Evolutionary conservation across 2,888 invertebrate species (phyloP).

Genomic region (Coenonympha arcania): DNA sequence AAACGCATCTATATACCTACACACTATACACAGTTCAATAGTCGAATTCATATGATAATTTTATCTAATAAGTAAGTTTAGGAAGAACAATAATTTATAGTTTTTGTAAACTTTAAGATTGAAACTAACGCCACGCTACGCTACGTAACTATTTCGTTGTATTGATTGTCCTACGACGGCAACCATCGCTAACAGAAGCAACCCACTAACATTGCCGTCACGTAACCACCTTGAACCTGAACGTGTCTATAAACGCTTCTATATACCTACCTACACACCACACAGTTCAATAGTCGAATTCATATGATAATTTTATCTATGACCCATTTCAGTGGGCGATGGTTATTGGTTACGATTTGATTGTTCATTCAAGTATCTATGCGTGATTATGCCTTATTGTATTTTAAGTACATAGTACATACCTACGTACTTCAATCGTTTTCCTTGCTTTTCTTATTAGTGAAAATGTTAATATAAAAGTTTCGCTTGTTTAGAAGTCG

Average conservation of each 20-base stretch:
- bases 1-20: slow-evolving; percentile 7
- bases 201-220: slow-evolving; percentile 23
- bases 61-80: no score
- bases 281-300: slow-evolving; percentile 13
- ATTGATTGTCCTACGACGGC: slow-evolving; percentile 16
- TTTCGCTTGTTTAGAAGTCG: no score
- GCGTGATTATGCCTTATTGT: not conserved
- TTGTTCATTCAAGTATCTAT: not conserved
- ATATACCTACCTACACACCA: not conserved
- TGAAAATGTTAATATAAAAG: no score
- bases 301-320: slow-evolving; percentile 9
- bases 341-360: not conserved
- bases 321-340: slow-evolving; percentile 1
- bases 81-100: no score
- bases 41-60: slow-evolving; percentile 9
- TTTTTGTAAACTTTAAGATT: no score
- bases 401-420: not conserved
- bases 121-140: not conserved
- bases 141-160: slow-evolving; percentile 12
- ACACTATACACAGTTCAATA: slow-evolving; percentile 6
- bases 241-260: slow-evolving; percentile 14
- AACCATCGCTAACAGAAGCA: slow-evolving; percentile 17
- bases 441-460: no score
- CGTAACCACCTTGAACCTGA: slow-evolving; percentile 31
- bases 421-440: not conserved